Percentiles rank a stretch among this genome's conserved stretches.
These are phyloP conservation scores for Telmatherina bonti DNA, from an alignment of 2,797 vertebrate species.

Conservation along the genomic window DNA sequence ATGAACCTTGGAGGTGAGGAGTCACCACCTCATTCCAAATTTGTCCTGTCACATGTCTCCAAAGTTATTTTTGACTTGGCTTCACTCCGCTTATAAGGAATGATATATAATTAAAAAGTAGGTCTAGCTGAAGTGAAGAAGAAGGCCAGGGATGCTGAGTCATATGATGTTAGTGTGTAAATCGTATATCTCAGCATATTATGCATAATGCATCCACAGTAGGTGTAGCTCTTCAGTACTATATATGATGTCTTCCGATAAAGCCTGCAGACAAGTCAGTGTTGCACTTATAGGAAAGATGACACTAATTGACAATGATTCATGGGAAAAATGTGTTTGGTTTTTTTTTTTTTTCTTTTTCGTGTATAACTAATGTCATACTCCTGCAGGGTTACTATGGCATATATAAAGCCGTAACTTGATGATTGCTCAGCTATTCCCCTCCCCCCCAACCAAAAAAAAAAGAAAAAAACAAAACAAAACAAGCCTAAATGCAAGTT, in stretches of 20 bases:
- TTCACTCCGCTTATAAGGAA: slow-evolving; percentile 34
- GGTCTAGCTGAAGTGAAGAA: slow-evolving; percentile 54
- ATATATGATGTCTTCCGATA: not conserved
- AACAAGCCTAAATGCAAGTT: not conserved
- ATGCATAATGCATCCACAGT: not conserved
- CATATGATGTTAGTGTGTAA: slow-evolving; percentile 46
- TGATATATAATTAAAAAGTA: slow-evolving; percentile 46
- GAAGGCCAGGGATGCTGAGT: slow-evolving; percentile 60
- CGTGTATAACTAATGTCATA: not conserved
- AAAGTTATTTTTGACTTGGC: slow-evolving; percentile 62
- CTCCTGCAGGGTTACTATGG: not conserved
- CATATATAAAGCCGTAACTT: not conserved
- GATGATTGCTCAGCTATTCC: not conserved
- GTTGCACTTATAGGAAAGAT: not conserved
- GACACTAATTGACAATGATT: not conserved
- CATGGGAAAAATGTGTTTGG: not conserved
- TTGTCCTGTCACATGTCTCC: slow-evolving; percentile 46
- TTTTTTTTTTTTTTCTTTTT: not conserved
- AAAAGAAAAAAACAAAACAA: no score
- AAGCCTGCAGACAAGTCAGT: not conserved
- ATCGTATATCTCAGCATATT: slow-evolving; percentile 29
- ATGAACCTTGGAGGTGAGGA: slow-evolving; percentile 98
- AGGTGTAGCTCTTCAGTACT: not conserved
- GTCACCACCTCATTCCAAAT: slow-evolving; percentile 43
- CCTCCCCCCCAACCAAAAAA: no score